A percentile compares a stretch with the other conserved stretches of the same genome.
Evolutionary conservation across 2,113 vertebrate species (phyloP).

Genomic region (Lampris incognitus): DNA sequence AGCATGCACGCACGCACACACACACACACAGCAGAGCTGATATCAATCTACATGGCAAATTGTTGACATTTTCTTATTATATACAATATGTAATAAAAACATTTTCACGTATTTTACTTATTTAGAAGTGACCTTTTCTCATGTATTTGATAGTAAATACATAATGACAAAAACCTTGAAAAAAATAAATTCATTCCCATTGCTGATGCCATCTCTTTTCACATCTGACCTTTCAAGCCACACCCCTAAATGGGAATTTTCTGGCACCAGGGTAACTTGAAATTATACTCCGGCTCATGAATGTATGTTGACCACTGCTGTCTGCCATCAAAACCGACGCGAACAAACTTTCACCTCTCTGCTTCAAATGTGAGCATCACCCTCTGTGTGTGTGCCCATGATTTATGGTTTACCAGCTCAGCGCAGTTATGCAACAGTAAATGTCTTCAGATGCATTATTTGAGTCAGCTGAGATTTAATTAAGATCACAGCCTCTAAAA

Average conservation of each 20-base stretch:
- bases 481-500: constrained; percentile 94
- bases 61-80: background rate
- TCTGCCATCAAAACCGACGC: background rate
- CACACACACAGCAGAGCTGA: background rate
- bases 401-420: constrained; percentile 84
- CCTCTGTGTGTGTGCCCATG: constrained; percentile 13
- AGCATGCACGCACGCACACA: constrained; percentile 8
- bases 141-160: background rate
- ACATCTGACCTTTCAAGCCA: constrained; percentile 56
- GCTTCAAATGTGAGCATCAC: constrained; percentile 4
- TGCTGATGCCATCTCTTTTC: constrained; percentile 37
- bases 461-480: constrained; percentile 96
- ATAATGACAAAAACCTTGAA: background rate
- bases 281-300: constrained; percentile 24
- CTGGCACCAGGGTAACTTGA: constrained; percentile 2
- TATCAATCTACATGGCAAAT: background rate
- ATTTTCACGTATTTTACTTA: background rate
- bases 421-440: constrained; percentile 88
- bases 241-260: constrained; percentile 45
- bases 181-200: too few species aligned
- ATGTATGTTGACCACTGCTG: constrained; percentile 18
- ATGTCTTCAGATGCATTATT: constrained; percentile 91
- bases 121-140: background rate
- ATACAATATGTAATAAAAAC: background rate
- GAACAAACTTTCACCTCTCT: constrained; percentile 33